Evolutionary conservation across 2,113 vertebrate species (phyloP), one percentile per base, ranked within the genome.

Genomic region (Hippocampus zosterae): DNA sequence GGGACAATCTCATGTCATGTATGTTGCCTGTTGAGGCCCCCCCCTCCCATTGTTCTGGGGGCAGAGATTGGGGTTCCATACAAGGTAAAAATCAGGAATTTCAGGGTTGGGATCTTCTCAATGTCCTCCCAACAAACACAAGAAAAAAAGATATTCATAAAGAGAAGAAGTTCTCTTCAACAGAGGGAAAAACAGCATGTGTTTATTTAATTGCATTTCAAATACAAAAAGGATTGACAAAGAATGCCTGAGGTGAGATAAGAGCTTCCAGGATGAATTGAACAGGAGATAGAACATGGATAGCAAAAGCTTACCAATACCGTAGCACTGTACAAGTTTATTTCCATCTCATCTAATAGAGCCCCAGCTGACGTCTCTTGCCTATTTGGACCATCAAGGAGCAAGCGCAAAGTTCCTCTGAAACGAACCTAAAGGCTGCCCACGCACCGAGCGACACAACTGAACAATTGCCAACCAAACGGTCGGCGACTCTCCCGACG

Each of bases 121-220:
- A 68, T 79, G 72, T 29, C 37, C 70, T 70, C 75, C 70, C 66
- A 76, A 69, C 74, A 70, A 74, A 89, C 80, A 83, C 75, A 87
- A 80, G 63, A 79, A 86, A 85, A 86, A 85, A 74, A 86, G 71
- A 79, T 78, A 81, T 77, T 53, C 64, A 84, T 83, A 80, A 63
- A 72, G 77, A 89, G 67, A 82, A 71, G 74, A 84, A 78, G 72
- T 76, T 83, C 83, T 25, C 15, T 46, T 65, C 6, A 66, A 84
- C 81, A 83, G 87, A 83, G 87, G 81, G 52, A 18, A 80, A 87
- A 68, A 76, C 65, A 87, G 81, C 78, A 86, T 78, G 67, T 46
- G 72, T 92, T 92, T 91, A 86, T 88, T 87, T 85, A 66, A 68
- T 82, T 87, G 59, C 81, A 90, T 78, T 83, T 84, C 73, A 85